A percentile compares a stretch with the other conserved stretches of the same genome.
These are phyloP conservation scores for Syngnathus floridae DNA, from an alignment of 2,113 vertebrate species.

Conservation along the genomic window DNA sequence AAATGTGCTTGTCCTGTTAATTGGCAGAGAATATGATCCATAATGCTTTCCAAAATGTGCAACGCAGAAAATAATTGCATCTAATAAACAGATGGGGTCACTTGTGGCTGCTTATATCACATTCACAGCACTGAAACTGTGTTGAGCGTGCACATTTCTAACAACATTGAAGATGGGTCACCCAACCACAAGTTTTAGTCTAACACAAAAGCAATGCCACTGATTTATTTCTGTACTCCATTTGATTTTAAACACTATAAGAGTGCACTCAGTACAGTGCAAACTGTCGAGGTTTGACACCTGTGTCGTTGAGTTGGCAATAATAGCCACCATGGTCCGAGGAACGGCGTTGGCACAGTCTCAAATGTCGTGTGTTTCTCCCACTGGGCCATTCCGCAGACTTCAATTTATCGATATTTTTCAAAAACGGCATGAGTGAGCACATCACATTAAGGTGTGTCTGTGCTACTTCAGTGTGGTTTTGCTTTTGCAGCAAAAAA, in stretches of 20 bases:
- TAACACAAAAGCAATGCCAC: not conserved
- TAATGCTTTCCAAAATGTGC: slow-evolving; percentile 18
- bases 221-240: not conserved
- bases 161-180: slow-evolving; percentile 31
- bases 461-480: not conserved
- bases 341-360: not conserved
- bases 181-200: slow-evolving; percentile 27
- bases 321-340: not conserved
- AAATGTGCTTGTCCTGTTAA: slow-evolving; percentile 20
- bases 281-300: not conserved
- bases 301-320: not conserved
- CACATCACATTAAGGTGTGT: not conserved
- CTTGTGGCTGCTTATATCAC: slow-evolving; percentile 6
- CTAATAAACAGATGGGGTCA: slow-evolving; percentile 20
- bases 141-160: slow-evolving; percentile 9
- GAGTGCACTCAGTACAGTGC: no score
- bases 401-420: not conserved
- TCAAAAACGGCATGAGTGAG: not conserved
- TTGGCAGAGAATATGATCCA: slow-evolving; percentile 43
- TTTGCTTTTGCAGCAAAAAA: not conserved
- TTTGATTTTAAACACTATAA: slow-evolving; percentile 6
- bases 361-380: not conserved
- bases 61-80: slow-evolving; percentile 22
- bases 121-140: slow-evolving; percentile 27
- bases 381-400: no score